phyloP scores from a whole-genome alignment of 2,888 invertebrate genomes.

The Agapostemon virescens region DNA sequence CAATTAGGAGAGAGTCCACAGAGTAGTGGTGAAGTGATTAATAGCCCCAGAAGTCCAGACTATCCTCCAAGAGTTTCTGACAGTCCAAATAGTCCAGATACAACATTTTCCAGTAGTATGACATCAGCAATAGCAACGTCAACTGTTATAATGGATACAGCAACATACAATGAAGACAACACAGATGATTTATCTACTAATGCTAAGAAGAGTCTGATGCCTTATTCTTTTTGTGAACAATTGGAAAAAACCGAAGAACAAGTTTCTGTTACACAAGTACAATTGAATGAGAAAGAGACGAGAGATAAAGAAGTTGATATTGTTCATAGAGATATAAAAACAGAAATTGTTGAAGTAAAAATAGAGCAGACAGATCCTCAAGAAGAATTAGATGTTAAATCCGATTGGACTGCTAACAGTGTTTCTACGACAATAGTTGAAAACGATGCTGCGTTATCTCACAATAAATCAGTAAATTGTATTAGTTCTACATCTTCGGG shows the following conservation, averaged over 20 bases:
- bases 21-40: slow-evolving; percentile 72
- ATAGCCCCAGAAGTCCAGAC: slow-evolving; percentile 78
- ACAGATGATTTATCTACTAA: slow-evolving; percentile 29
- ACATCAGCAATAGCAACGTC: slow-evolving; percentile 50
- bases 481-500: slow-evolving; percentile 54
- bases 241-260: slow-evolving; percentile 39
- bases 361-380: slow-evolving; percentile 63
- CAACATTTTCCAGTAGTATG: slow-evolving; percentile 62
- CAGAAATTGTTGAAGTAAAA: slow-evolving; percentile 59
- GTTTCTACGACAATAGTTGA: slow-evolving; percentile 14
- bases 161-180: slow-evolving; percentile 58
- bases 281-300: slow-evolving; percentile 34
- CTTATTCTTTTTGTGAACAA: slow-evolving; percentile 43
- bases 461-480: slow-evolving; percentile 44
- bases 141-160: slow-evolving; percentile 64
- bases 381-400: slow-evolving; percentile 38
- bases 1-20: slow-evolving; percentile 76
- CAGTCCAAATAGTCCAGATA: slow-evolving; percentile 71
- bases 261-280: slow-evolving; percentile 34
- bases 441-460: slow-evolving; percentile 8
- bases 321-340: slow-evolving; percentile 37
- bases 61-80: slow-evolving; percentile 75
- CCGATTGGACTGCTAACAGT: slow-evolving; percentile 41
- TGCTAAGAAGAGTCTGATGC: slow-evolving; percentile 41
- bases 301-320: slow-evolving; percentile 40